Conservation (phyloP, 1,140 invertebrate genomes). For the Neelides sp. region DNA sequence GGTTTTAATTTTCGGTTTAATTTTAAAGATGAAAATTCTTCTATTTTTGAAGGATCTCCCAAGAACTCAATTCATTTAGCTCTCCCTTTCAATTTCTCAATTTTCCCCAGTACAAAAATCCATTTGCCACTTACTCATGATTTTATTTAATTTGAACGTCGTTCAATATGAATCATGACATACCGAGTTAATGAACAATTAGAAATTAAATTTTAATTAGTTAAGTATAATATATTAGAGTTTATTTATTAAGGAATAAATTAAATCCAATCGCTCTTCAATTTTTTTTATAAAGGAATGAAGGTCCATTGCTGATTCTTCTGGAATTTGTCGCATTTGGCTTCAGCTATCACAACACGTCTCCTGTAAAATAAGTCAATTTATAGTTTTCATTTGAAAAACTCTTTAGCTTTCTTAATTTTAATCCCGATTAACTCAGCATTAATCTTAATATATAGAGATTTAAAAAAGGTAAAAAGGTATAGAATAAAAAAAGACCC, state of each 20-base stretch:
- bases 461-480: too few species aligned
- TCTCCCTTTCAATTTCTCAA: too few species aligned
- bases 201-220: background rate
- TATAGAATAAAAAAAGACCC: too few species aligned
- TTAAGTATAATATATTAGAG: conserved; percentile 1
- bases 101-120: too few species aligned
- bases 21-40: too few species aligned
- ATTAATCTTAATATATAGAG: too few species aligned
- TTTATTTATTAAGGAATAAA: background rate
- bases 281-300: background rate
- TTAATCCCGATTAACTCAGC: too few species aligned
- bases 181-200: background rate
- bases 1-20: too few species aligned
- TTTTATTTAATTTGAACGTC: background rate
- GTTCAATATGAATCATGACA: background rate
- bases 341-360: background rate
- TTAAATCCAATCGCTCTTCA: background rate
- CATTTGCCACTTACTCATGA: conserved; percentile 3
- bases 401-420: too few species aligned
- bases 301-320: conserved; percentile 2
- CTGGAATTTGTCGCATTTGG: background rate
- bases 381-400: too few species aligned
- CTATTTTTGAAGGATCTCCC: too few species aligned
- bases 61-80: too few species aligned
- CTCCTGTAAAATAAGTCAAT: background rate